A percentile compares a stretch with the other conserved stretches of the same genome.
phyloP scores from a whole-genome alignment of 2,888 invertebrate species.

The Drosophila meridiana region DNA sequence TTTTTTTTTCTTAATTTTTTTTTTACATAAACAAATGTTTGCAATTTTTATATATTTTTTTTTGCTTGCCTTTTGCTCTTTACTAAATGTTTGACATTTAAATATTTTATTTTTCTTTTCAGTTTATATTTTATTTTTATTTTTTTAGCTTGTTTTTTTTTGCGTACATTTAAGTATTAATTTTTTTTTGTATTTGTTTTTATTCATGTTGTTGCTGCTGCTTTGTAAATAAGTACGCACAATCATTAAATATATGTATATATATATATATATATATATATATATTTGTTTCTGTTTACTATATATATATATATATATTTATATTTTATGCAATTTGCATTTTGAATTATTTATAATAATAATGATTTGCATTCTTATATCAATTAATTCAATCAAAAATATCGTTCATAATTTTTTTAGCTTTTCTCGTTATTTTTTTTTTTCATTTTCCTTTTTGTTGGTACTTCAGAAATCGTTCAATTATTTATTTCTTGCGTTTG shows the following conservation, averaged over 20 bases:
- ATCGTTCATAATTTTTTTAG: slow-evolving; percentile 55
- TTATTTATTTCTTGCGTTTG: slow-evolving; percentile 29
- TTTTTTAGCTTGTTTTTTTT: slow-evolving; percentile 31
- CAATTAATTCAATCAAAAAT: slow-evolving; percentile 78
- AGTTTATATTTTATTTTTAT: slow-evolving; percentile 31
- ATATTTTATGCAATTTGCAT: slow-evolving; percentile 57
- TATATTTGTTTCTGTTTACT: slow-evolving; percentile 25
- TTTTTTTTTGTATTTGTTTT: slow-evolving; percentile 9
- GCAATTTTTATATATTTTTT: slow-evolving; percentile 34
- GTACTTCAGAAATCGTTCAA: slow-evolving; percentile 52
- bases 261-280: slow-evolving; percentile 21
- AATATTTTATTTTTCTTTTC: slow-evolving; percentile 10
- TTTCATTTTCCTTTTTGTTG: slow-evolving; percentile 37
- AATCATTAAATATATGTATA: slow-evolving; percentile 50
- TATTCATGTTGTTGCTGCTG: slow-evolving; percentile 64
- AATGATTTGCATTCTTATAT: slow-evolving; percentile 68
- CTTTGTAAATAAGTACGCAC: slow-evolving; percentile 76
- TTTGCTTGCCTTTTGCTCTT: slow-evolving; percentile 30
- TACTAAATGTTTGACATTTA: slow-evolving; percentile 61
- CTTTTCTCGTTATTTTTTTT: slow-evolving; percentile 5
- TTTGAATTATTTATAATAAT: slow-evolving; percentile 71
- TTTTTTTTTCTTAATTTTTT: neutral
- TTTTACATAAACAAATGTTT: slow-evolving; percentile 46
- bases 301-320: slow-evolving; percentile 29
- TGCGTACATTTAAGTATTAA: slow-evolving; percentile 53